These are phyloP conservation scores for Tamandua tetradactyla DNA, from an alignment of 2,797 vertebrate species.

Conservation along the genomic window DNA sequence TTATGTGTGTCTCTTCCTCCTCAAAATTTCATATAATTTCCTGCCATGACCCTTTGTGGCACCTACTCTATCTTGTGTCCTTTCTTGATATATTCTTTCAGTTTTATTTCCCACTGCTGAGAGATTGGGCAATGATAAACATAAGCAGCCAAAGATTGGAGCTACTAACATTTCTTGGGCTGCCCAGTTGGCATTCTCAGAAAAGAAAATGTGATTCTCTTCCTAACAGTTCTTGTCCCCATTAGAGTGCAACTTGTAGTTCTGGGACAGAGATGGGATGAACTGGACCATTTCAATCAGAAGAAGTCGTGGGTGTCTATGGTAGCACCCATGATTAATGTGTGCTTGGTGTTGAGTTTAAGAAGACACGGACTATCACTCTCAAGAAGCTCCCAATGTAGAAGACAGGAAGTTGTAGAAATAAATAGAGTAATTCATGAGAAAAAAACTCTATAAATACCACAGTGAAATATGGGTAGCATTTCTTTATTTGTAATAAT, in stretches of 20 bases:
- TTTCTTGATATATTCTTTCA: background rate
- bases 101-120: background rate
- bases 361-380: background rate
- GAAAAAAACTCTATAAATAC: background rate
- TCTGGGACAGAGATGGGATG: accelerated
- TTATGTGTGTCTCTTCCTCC: background rate
- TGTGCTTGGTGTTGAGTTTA: background rate
- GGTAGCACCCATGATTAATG: background rate
- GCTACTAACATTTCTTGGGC: too few species aligned
- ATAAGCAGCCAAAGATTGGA: too few species aligned
- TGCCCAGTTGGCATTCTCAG: background rate
- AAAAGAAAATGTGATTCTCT: background rate
- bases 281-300: background rate
- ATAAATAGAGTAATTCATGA: background rate
- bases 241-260: background rate
- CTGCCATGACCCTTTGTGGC: background rate
- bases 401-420: background rate
- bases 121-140: too few species aligned
- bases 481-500: background rate
- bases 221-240: background rate
- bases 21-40: background rate
- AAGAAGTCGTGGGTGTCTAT: background rate
- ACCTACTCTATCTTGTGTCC: background rate
- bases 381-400: background rate
- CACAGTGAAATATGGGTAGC: background rate